Evolutionary conservation across 2,113 vertebrate genomes (phyloP).

Genomic region (Perccottus glenii): DNA sequence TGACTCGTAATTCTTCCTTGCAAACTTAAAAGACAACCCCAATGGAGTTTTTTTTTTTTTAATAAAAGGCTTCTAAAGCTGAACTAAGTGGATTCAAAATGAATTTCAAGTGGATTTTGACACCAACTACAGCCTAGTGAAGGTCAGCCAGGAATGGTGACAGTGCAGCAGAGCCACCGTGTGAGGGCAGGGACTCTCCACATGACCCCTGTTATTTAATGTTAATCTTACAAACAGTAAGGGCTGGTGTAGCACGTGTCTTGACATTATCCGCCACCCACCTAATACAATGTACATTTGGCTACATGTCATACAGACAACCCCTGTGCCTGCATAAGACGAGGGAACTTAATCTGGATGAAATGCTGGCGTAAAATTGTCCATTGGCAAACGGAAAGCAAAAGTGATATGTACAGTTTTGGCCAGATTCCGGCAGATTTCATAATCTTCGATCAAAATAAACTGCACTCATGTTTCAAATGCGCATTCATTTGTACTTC

Average conservation of each 20-base stretch:
- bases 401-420: slow-evolving; percentile 36
- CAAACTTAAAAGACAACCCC: slow-evolving; percentile 24
- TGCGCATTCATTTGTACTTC: slow-evolving; percentile 45
- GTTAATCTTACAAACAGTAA: slow-evolving; percentile 65
- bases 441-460: slow-evolving; percentile 65
- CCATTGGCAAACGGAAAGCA: neutral
- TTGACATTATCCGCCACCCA: slow-evolving; percentile 25
- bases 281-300: slow-evolving; percentile 27
- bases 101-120: slow-evolving; percentile 64
- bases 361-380: slow-evolving; percentile 27
- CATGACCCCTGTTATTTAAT: slow-evolving; percentile 43
- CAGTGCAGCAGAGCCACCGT: slow-evolving; percentile 1
- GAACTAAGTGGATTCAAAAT: slow-evolving; percentile 70
- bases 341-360: slow-evolving; percentile 63
- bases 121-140: slow-evolving; percentile 41
- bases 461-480: slow-evolving; percentile 45
- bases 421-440: slow-evolving; percentile 45
- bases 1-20: slow-evolving; percentile 2
- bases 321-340: slow-evolving; percentile 28
- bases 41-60: slow-evolving; percentile 42
- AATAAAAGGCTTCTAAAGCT: slow-evolving; percentile 53
- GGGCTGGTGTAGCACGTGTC: slow-evolving; percentile 29
- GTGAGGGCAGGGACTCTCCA: neutral
- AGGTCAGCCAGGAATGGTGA: slow-evolving; percentile 51
- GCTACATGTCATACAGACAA: slow-evolving; percentile 22